Evolutionary conservation across 2,113 vertebrate species (phyloP).

Genomic region (Melanotaenia duboulayi): DNA sequence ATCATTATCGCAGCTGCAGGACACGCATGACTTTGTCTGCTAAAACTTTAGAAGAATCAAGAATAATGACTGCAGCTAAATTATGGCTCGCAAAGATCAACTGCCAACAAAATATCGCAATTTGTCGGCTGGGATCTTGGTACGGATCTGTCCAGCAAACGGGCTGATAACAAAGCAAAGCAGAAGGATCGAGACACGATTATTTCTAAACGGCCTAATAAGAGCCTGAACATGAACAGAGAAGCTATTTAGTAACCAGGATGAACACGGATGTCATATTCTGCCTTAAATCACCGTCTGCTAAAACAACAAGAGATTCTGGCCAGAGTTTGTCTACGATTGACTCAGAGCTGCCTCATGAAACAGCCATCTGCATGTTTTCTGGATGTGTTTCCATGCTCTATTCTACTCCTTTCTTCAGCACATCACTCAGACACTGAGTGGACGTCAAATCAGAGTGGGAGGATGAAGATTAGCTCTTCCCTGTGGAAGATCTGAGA

Average conservation of each 20-base stretch:
- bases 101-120: conserved; percentile 52
- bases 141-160: conserved; percentile 35
- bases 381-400: conserved; percentile 25
- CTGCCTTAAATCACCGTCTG: conserved; percentile 39
- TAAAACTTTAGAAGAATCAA: conserved; percentile 17
- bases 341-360: conserved; percentile 9
- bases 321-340: background rate
- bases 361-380: conserved; percentile 36
- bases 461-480: conserved; percentile 21
- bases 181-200: no score
- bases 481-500: conserved; percentile 8
- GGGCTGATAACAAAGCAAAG: no score
- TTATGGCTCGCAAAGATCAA: conserved; percentile 45
- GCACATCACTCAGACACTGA: conserved; percentile 26
- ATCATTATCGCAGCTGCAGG: conserved; percentile 16
- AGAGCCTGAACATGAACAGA: conserved; percentile 34
- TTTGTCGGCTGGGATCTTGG: conserved; percentile 21
- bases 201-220: no score
- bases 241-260: conserved; percentile 45
- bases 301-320: conserved; percentile 42
- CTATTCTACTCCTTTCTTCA: conserved; percentile 11
- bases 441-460: conserved; percentile 37
- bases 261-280: conserved; percentile 57
- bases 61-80: conserved; percentile 26
- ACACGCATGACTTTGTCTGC: conserved; percentile 17